These are phyloP conservation scores for Thereva unica DNA, from an alignment of 2,888 invertebrate genomes.

Conservation along the genomic window DNA sequence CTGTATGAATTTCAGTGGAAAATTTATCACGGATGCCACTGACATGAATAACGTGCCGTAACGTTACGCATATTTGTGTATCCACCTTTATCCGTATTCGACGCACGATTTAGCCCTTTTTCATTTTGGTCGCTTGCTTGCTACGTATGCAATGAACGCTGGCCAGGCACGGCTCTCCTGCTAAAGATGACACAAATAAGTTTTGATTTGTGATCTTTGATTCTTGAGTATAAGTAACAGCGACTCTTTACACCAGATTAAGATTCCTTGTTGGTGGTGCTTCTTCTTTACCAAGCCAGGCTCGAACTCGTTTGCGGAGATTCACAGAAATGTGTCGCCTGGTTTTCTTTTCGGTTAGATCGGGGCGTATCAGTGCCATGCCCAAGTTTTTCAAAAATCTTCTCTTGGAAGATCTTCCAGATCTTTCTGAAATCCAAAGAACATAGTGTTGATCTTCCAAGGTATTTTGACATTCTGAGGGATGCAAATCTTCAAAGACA, in stretches of 20 bases:
- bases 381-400: neutral
- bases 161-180: too few relatives aligned
- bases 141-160: too few relatives aligned
- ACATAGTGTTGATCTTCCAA: too few relatives aligned
- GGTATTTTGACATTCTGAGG: neutral
- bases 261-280: neutral
- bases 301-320: neutral
- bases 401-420: neutral
- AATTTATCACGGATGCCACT: too few relatives aligned
- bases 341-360: neutral
- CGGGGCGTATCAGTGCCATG: neutral
- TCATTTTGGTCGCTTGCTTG: too few relatives aligned
- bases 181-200: neutral
- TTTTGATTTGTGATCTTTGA: neutral
- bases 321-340: neutral
- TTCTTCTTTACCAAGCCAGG: neutral
- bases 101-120: too few relatives aligned
- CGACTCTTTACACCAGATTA: neutral
- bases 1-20: too few relatives aligned
- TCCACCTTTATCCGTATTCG: too few relatives aligned
- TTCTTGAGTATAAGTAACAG: neutral
- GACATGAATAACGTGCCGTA: too few relatives aligned
- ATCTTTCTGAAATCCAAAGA: neutral
- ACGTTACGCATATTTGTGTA: too few relatives aligned
- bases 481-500: neutral